Percentiles rank a stretch among this genome's conserved stretches.
phyloP scores from a whole-genome alignment of 2,113 vertebrate species.

The Misgurnus anguillicaudatus region DNA sequence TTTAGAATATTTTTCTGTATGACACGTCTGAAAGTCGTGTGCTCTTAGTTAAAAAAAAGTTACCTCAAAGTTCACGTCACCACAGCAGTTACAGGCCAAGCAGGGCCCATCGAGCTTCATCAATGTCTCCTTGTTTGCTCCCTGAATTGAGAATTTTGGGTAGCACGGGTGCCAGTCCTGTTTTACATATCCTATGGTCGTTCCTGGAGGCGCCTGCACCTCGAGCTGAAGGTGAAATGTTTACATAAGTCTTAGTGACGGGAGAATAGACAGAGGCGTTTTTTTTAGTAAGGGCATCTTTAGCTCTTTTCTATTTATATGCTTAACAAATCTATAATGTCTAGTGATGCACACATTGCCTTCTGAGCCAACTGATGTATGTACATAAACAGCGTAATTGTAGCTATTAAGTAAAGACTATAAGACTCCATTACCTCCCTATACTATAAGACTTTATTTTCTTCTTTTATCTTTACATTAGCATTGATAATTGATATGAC shows the following conservation, averaged over 20 bases:
- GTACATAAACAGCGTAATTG: background rate
- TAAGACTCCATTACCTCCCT: background rate
- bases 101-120: conserved; percentile 84
- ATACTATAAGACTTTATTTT: background rate
- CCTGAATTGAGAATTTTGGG: conserved; percentile 84
- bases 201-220: conserved; percentile 85
- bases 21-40: background rate
- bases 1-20: background rate
- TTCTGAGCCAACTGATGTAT: background rate
- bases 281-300: background rate
- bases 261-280: background rate
- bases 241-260: background rate
- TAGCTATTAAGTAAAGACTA: background rate
- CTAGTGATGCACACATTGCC: background rate
- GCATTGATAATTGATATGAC: background rate
- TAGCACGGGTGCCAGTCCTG: conserved; percentile 88
- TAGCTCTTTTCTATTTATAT: background rate
- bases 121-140: conserved; percentile 76
- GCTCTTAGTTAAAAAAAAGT: background rate
- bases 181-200: conserved; percentile 81
- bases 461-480: background rate
- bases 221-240: conserved; percentile 76
- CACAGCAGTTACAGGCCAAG: conserved; percentile 84
- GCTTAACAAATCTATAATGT: background rate
- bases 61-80: conserved; percentile 89